Base-by-base conservation (phyloP, 2,888 invertebrate species). In the Polymixis flavicincta region DNA sequence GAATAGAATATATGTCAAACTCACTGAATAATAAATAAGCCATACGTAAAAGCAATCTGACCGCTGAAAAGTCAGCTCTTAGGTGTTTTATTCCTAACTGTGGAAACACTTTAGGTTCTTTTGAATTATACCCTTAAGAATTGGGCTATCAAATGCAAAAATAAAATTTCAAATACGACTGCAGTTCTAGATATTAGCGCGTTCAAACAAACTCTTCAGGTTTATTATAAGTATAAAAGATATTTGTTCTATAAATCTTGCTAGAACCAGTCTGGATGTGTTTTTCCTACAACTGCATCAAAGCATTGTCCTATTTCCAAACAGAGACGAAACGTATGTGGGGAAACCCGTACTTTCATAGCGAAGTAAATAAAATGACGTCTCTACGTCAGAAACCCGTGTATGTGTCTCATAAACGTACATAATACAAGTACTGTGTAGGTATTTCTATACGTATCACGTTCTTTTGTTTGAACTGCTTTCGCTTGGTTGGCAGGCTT, bases 261-360 rank as follows among this genome's bases (percentile, higher is more conserved):
- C 42, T 52, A 14, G 32, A 52, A 54, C 69, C 2, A 37, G 54
- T 42, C 54, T 45, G n/a, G 19, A n/a, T 61, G 59, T 70, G 59
- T 73, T 69, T 72, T 70, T n/a, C 73, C 66, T 25, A 32, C 57
- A 73, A 57, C 50, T 70, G 66, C 28, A 54, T 11, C 25, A 19
- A 66, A 69, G n/a, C n/a, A 71, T 55, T 78, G 64, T 59, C 66
- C 59, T 55, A 72, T 50, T 52, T 45, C 9, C 37, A 74, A 63
- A 74, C 59, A 64, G 6, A 71, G 4, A 59, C 28, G 19, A 73
- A 19, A 71, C 69, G 63, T 67, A 55, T 11, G 17, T 55, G 72
- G 81, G 78, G 55, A 82, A 83, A 57, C 28, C 81, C 84, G 59
- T 73, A 37, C 50, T 78, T 79, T 57, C 37, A 74, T 42, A 65